phyloP scores from a whole-genome alignment of 2,797 vertebrate genomes.

The Sebastes elongatus region DNA sequence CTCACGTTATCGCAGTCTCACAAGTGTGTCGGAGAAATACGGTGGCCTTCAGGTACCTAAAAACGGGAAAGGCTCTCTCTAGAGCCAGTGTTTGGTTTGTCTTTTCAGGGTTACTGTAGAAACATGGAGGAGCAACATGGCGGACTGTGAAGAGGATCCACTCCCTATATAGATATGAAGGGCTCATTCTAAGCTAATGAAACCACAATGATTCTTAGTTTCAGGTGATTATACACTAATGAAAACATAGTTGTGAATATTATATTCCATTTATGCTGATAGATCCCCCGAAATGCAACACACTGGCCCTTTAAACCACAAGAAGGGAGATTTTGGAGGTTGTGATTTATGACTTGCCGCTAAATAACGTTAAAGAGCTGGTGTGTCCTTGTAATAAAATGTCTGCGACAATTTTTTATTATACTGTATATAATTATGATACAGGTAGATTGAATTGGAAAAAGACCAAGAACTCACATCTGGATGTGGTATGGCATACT shows the following conservation, averaged over 20 bases:
- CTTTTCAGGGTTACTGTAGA: not conserved
- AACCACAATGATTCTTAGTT: not conserved
- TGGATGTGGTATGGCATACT: conserved; percentile 98
- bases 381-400: conserved; percentile 66
- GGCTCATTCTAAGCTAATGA: not conserved
- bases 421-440: not conserved
- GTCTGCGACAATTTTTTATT: not conserved
- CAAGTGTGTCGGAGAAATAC: not conserved
- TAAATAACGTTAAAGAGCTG: conserved; percentile 44
- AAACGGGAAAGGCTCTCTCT: not conserved
- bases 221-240: not conserved
- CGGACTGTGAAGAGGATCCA: not conserved
- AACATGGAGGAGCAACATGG: not conserved
- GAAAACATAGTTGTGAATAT: not conserved
- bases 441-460: conserved; percentile 11
- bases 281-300: not conserved
- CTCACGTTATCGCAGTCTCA: not conserved
- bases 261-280: not conserved
- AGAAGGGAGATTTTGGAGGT: conserved; percentile 64
- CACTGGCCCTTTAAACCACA: conserved; percentile 44
- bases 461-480: conserved; percentile 91
- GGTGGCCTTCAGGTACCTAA: not conserved
- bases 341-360: not conserved
- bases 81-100: not conserved
- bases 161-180: not conserved